A percentile compares a stretch with the other conserved stretches of the same genome.
Conservation (phyloP, 2,888 invertebrate genomes). For the Anticlea derivata region DNA sequence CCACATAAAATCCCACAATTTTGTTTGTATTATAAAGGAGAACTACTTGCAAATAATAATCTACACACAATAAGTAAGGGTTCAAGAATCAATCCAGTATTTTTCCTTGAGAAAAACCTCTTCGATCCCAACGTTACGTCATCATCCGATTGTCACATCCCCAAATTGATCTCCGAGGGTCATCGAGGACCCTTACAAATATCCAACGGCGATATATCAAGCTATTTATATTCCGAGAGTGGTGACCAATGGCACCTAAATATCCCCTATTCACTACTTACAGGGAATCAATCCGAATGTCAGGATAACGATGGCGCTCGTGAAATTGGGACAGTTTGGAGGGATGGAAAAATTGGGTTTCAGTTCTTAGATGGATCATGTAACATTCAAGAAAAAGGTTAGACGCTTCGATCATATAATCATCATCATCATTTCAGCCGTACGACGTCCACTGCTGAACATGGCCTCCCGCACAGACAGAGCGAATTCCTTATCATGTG, state of each 20-base stretch:
- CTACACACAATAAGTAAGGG: neutral
- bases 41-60: neutral
- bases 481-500: too few species aligned
- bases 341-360: constrained; percentile 17
- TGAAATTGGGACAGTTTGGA: constrained; percentile 29
- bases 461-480: too few species aligned
- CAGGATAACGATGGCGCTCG: constrained; percentile 46
- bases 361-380: neutral
- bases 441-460: too few species aligned
- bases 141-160: constrained; percentile 35
- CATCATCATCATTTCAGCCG: too few species aligned
- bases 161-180: constrained; percentile 40
- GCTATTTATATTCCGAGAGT: constrained; percentile 39
- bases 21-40: too few species aligned
- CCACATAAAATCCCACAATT: too few species aligned
- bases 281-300: constrained; percentile 52
- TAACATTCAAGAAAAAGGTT: too few species aligned
- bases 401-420: too few species aligned
- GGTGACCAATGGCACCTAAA: constrained; percentile 36
- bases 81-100: constrained; percentile 15
- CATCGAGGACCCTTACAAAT: constrained; percentile 37
- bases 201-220: constrained; percentile 38
- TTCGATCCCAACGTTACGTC: constrained; percentile 25
- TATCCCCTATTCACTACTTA: constrained; percentile 41
- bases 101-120: constrained; percentile 9